Conservation (phyloP, 2,888 invertebrate genomes). For the Frankliniella intonsa region DNA sequence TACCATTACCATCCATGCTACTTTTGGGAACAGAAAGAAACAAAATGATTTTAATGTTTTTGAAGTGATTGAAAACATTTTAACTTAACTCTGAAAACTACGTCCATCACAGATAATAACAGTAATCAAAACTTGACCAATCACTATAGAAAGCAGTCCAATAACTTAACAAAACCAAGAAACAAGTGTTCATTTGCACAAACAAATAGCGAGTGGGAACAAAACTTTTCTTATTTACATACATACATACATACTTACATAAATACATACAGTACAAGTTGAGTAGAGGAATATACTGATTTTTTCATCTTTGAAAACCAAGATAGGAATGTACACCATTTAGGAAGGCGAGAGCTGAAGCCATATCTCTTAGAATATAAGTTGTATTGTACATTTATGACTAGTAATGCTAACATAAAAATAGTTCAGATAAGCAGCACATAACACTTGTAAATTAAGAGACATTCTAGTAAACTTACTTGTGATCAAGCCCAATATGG, state of each 20-base stretch:
- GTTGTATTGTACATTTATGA: background rate
- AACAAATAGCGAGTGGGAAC: background rate
- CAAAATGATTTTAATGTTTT: background rate
- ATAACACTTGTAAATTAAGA: background rate
- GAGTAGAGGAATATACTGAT: no score
- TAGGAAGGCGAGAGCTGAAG: no score
- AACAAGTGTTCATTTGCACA: background rate
- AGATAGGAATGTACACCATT: no score
- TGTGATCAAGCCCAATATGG: no score
- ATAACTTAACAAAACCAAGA: background rate
- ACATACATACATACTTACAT: background rate
- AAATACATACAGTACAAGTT: background rate
- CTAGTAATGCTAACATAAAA: background rate
- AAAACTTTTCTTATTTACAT: background rate
- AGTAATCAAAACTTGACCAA: background rate
- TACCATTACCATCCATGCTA: no score
- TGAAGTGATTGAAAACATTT: background rate
- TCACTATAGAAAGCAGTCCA: background rate
- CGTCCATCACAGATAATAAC: constrained; percentile 3
- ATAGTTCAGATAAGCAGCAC: background rate
- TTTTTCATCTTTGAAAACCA: no score
- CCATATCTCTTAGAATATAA: background rate
- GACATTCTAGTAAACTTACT: no score
- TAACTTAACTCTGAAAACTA: background rate
- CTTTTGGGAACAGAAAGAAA: no score